Percentiles rank a stretch among this genome's conserved stretches.
Evolutionary conservation across 2,888 invertebrate genomes (phyloP).

Genomic region (Scaptomyza polygonia): DNA sequence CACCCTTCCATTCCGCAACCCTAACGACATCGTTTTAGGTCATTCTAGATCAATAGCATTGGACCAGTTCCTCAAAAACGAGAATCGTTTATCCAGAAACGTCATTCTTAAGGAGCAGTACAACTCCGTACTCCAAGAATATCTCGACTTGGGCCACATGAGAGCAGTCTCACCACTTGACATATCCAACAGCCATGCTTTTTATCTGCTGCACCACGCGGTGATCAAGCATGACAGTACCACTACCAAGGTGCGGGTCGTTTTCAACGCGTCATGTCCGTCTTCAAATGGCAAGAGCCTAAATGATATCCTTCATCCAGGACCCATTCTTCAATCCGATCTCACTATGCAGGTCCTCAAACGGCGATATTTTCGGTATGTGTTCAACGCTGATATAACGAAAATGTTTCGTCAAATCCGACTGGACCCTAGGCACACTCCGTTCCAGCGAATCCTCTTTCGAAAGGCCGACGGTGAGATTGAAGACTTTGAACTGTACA

Average conservation of each 20-base stretch:
- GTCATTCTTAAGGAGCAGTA: too few relatives aligned
- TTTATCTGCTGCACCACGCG: not conserved
- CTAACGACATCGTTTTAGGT: not conserved
- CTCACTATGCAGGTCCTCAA: not conserved
- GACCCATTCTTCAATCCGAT: not conserved
- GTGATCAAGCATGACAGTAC: not conserved
- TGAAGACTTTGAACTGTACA: not conserved
- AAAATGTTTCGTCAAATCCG: not conserved
- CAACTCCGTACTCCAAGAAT: too few relatives aligned
- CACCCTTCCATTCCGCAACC: not conserved
- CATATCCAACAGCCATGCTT: not conserved
- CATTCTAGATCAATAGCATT: not conserved
- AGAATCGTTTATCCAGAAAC: too few relatives aligned
- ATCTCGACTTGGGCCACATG: too few relatives aligned
- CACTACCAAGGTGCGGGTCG: not conserved
- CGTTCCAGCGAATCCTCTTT: not conserved
- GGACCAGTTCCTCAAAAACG: too few relatives aligned
- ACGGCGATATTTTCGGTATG: not conserved
- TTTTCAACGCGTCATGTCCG: not conserved
- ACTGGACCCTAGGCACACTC: not conserved
- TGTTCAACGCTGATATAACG: not conserved
- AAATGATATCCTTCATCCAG: not conserved
- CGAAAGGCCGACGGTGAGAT: not conserved
- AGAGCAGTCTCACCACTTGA: too few relatives aligned
- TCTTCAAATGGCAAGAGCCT: not conserved